A percentile compares a stretch with the other conserved stretches of the same genome.
These are phyloP conservation scores for Oscheius onirici DNA, from an alignment of 2,888 invertebrate genomes.

Conservation along the genomic window DNA sequence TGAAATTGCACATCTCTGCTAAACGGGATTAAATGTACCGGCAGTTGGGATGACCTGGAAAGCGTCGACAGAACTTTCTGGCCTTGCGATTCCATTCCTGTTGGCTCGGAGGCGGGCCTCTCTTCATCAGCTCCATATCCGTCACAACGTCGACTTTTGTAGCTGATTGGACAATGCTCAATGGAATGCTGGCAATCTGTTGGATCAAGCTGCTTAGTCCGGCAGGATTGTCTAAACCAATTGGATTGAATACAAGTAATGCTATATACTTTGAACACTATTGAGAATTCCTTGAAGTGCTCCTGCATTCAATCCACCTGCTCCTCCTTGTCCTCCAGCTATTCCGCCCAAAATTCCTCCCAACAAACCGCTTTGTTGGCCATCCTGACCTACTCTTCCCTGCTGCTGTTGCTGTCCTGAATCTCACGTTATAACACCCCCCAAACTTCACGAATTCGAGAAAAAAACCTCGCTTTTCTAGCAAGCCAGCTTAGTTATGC, in stretches of 20 bases:
- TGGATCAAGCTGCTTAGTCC: slow-evolving; percentile 1
- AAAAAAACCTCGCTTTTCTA: too few relatives aligned
- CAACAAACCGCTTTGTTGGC: neutral
- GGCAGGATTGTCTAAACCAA: neutral
- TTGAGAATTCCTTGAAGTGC: neutral
- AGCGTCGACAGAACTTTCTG: slow-evolving; percentile 48
- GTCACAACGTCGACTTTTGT: slow-evolving; percentile 32
- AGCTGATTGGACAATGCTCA: slow-evolving; percentile 25
- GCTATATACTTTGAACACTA: neutral
- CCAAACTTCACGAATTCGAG: too few relatives aligned
- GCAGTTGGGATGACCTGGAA: slow-evolving; percentile 53
- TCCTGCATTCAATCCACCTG: neutral
- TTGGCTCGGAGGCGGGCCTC: slow-evolving; percentile 38
- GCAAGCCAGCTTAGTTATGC: too few relatives aligned
- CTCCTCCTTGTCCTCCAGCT: slow-evolving; percentile 1
- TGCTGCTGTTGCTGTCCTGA: slow-evolving; percentile 6
- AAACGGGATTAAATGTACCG: slow-evolving; percentile 29
- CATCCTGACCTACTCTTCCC: slow-evolving; percentile 5
- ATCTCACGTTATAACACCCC: too few relatives aligned
- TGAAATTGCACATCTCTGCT: too few relatives aligned
- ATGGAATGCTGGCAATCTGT: slow-evolving; percentile 23
- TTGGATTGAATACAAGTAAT: neutral
- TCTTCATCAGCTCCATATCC: slow-evolving; percentile 33
- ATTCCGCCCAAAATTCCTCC: neutral
- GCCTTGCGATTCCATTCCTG: slow-evolving; percentile 45